Percentiles rank a stretch among this genome's conserved stretches.
phyloP scores from a whole-genome alignment of 2,113 vertebrate species.

The Ameiurus melas region DNA sequence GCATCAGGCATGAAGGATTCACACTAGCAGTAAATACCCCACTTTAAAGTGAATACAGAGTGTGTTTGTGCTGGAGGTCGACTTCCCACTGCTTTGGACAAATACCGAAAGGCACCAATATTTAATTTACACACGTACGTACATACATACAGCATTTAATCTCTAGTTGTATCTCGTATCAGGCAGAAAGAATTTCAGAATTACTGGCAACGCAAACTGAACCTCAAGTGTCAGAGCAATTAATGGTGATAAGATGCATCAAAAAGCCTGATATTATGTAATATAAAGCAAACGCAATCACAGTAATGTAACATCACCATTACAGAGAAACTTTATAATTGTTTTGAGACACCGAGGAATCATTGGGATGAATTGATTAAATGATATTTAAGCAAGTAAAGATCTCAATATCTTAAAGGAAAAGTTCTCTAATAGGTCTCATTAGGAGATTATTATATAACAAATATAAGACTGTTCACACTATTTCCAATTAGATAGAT shows the following conservation, averaged over 20 bases:
- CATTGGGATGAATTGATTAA: background rate
- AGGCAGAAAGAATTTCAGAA: background rate
- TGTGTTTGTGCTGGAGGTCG: conserved; percentile 12
- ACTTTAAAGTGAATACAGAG: conserved; percentile 20
- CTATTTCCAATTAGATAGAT: no score
- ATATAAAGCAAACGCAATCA: background rate
- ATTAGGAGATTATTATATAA: no score
- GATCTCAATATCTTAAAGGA: no score
- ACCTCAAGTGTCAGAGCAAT: background rate
- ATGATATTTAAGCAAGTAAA: no score
- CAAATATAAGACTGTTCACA: no score
- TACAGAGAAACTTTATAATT: background rate
- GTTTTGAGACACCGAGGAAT: background rate
- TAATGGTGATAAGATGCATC: background rate
- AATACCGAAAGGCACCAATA: background rate
- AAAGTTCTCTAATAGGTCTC: no score
- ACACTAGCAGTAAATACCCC: conserved; percentile 43
- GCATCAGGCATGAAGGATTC: conserved; percentile 50
- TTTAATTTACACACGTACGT: background rate
- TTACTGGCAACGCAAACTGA: background rate
- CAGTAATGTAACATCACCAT: background rate
- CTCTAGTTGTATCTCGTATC: background rate
- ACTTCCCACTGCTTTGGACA: background rate
- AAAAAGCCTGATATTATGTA: background rate
- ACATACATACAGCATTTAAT: background rate